Evolutionary conservation across 2,113 vertebrate genomes (phyloP).

Genomic region (Gallinago undulata): DNA sequence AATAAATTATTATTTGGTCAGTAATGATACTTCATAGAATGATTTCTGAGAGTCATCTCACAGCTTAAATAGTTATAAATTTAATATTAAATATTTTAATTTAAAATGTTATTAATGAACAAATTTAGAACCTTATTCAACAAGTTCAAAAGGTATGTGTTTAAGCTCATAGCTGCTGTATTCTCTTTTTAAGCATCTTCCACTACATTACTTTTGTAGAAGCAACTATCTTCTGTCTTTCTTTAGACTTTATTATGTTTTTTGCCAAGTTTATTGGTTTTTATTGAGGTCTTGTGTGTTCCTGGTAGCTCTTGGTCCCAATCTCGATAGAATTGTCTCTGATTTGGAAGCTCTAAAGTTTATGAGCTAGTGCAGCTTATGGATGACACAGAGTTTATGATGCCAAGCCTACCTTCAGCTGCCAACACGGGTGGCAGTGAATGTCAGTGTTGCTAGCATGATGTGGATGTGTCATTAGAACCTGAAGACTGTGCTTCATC

Average conservation of each 20-base stretch:
- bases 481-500: neutral
- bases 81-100: neutral
- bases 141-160: neutral
- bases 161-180: neutral
- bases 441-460: neutral
- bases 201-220: neutral
- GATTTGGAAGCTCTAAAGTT: neutral
- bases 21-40: neutral
- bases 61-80: neutral
- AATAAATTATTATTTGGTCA: neutral
- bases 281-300: neutral
- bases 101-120: neutral
- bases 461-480: neutral
- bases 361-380: neutral
- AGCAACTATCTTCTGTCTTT: neutral
- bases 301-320: neutral
- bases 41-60: neutral
- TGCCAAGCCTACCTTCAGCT: neutral
- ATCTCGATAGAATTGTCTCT: neutral
- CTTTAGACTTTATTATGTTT: neutral
- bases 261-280: neutral
- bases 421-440: neutral
- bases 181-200: neutral
- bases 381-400: neutral
- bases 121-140: neutral